A percentile compares a stretch with the other conserved stretches of the same genome.
Evolutionary conservation across 2,113 vertebrate species (phyloP).

Genomic region (Opisthocomus hoazin): DNA sequence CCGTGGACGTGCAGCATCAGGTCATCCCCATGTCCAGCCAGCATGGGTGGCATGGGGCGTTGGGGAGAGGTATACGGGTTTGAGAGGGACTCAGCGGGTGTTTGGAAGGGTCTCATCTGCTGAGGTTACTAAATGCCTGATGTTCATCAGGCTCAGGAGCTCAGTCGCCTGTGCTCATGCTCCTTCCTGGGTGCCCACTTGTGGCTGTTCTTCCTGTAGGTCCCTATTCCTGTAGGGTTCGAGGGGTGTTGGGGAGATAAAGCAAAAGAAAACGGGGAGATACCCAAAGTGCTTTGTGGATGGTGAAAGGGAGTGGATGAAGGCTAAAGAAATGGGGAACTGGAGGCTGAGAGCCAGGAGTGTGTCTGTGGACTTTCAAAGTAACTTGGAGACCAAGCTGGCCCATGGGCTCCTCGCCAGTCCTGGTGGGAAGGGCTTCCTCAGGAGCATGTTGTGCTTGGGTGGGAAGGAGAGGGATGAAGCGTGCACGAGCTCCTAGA

Average conservation of each 20-base stretch:
- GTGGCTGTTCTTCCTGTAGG: not conserved
- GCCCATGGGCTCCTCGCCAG: not conserved
- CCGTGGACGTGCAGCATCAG: not conserved
- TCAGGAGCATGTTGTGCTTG: not conserved
- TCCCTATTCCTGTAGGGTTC: not conserved
- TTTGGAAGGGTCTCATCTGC: not conserved
- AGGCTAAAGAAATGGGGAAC: not conserved
- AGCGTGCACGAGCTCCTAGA: not conserved
- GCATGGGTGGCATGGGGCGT: fast-evolving
- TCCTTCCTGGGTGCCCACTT: not conserved
- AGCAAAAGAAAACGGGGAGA: not conserved
- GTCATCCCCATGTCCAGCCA: not conserved
- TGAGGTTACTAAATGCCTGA: not conserved
- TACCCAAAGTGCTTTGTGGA: not conserved
- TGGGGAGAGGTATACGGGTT: not conserved
- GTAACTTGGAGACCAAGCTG: not conserved
- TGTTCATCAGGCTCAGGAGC: not conserved
- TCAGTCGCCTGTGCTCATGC: not conserved
- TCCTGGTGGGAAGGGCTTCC: not conserved
- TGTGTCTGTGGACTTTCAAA: not conserved
- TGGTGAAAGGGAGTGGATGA: not conserved
- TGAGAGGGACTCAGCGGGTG: not conserved
- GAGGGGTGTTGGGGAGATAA: not conserved
- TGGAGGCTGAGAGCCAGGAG: not conserved
- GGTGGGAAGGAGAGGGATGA: not conserved